phyloP scores from a whole-genome alignment of 1,140 invertebrate genomes.

The Nomia melanderi region DNA sequence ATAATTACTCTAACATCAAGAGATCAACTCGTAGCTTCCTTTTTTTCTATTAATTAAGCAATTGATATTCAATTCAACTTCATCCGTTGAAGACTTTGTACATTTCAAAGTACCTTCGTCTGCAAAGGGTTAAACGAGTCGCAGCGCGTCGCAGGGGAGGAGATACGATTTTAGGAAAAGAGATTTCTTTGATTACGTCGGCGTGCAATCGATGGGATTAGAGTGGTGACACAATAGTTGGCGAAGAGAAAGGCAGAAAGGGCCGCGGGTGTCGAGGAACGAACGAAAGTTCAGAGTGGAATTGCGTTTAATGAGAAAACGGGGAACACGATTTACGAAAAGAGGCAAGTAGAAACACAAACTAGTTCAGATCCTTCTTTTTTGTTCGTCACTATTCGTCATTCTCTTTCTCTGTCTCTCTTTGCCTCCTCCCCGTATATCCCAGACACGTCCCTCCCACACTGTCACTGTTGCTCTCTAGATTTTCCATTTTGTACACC shows the following conservation, averaged over 20 bases:
- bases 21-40: no score
- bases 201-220: background rate
- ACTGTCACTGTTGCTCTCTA: background rate
- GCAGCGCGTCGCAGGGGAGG: no score
- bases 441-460: background rate
- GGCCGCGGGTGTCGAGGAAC: background rate
- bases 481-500: background rate
- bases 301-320: background rate
- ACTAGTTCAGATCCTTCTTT: background rate
- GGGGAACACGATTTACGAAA: background rate
- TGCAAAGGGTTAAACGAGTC: no score
- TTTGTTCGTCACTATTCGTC: background rate
- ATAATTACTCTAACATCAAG: no score
- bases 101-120: no score
- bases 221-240: background rate
- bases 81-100: no score
- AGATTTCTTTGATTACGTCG: background rate
- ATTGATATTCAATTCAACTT: no score
- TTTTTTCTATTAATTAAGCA: no score
- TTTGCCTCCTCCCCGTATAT: background rate
- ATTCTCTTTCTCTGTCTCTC: conserved; percentile 6
- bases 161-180: no score
- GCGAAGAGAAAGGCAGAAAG: background rate
- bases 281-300: conserved; percentile 10
- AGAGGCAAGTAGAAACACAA: conserved; percentile 19